Evolutionary conservation across 1,140 invertebrate species (phyloP).

Genomic region (Homarus americanus): DNA sequence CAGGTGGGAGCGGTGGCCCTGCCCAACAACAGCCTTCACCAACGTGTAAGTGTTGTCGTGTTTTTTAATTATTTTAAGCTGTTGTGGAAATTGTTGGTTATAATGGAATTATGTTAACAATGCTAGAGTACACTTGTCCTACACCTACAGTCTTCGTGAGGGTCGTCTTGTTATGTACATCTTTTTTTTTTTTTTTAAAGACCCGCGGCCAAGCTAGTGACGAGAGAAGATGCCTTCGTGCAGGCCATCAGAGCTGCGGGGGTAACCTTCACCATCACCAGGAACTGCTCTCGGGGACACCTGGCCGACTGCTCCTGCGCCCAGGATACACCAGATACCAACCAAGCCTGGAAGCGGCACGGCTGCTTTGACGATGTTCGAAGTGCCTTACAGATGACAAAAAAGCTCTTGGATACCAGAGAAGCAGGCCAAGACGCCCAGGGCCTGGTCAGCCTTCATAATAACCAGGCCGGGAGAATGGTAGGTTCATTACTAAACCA

Average conservation of each 20-base stretch:
- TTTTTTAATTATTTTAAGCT: neutral
- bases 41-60: neutral
- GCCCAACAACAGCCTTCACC: slow-evolving; percentile 89
- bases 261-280: slow-evolving; percentile 93
- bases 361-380: slow-evolving; percentile 97
- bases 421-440: slow-evolving; percentile 92
- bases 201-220: neutral
- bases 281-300: slow-evolving; percentile 94
- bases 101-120: too few species aligned
- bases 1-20: slow-evolving; percentile 96
- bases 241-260: slow-evolving; percentile 97
- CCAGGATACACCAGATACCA: slow-evolving; percentile 80
- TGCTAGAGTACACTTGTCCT: too few species aligned
- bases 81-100: too few species aligned
- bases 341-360: slow-evolving; percentile 96
- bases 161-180: too few species aligned
- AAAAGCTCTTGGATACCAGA: slow-evolving; percentile 93
- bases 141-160: too few species aligned
- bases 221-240: slow-evolving; percentile 94
- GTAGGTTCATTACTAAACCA: slow-evolving; percentile 86
- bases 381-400: slow-evolving; percentile 93
- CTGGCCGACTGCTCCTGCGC: slow-evolving; percentile 95
- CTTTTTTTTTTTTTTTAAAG: neutral
- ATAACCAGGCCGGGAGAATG: slow-evolving; percentile 96
- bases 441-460: slow-evolving; percentile 97